Evolutionary conservation across 1,140 invertebrate species (phyloP).

Genomic region (Nephila pilipes): DNA sequence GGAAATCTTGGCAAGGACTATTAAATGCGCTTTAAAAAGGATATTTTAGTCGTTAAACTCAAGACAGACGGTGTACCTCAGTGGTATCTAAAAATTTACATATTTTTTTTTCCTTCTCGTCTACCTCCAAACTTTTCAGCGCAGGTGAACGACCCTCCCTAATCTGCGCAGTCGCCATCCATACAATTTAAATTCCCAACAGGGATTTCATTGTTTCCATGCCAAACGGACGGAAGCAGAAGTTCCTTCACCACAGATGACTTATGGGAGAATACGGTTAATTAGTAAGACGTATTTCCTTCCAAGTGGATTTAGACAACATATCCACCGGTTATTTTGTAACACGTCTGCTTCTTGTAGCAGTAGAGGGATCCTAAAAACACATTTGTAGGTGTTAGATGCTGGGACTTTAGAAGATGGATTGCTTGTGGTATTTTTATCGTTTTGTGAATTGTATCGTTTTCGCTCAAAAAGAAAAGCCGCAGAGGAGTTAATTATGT

Average conservation of each 20-base stretch:
- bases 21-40: not conserved
- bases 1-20: not conserved
- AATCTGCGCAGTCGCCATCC: slow-evolving; percentile 46
- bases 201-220: slow-evolving; percentile 40
- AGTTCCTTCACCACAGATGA: slow-evolving; percentile 28
- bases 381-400: no score
- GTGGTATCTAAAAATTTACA: not conserved
- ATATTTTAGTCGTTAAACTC: not conserved
- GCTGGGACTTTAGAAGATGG: no score
- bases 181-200: slow-evolving; percentile 55
- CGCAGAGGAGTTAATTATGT: no score
- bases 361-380: no score
- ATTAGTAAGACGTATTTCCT: not conserved
- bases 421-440: no score
- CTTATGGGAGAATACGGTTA: not conserved
- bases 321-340: not conserved
- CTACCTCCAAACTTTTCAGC: not conserved
- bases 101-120: not conserved
- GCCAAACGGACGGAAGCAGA: slow-evolving; percentile 42
- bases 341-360: not conserved
- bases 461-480: no score
- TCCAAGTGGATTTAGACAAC: not conserved
- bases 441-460: no score
- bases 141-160: slow-evolving; percentile 35
- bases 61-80: not conserved